Evolutionary conservation across 2,113 vertebrate species (phyloP).

Genomic region (Pyrgilauda ruficollis): DNA sequence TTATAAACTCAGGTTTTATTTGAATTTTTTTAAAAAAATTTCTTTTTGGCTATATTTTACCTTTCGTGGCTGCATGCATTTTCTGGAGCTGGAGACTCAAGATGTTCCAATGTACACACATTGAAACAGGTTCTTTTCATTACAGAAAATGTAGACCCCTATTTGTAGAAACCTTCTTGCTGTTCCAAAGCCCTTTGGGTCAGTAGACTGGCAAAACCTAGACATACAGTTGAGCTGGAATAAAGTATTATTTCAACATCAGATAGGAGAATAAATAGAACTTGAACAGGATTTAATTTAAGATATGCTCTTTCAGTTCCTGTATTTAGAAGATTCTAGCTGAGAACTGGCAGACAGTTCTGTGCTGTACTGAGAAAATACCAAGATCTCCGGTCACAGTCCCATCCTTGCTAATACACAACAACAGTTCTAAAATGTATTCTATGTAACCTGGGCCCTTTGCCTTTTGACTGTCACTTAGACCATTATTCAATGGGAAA

Average conservation of each 20-base stretch:
- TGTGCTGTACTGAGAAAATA: not conserved
- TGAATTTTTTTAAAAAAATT: not conserved
- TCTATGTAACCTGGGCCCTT: not conserved
- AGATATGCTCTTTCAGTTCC: not conserved
- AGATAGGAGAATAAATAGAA: not conserved
- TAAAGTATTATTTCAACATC: not conserved
- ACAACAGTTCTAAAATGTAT: not conserved
- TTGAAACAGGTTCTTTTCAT: not conserved
- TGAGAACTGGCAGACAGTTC: not conserved
- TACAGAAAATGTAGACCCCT: not conserved
- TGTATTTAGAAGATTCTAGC: not conserved
- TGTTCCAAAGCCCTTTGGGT: not conserved
- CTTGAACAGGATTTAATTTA: not conserved
- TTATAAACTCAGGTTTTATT: not conserved
- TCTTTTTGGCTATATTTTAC: not conserved
- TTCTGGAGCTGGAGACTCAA: not conserved
- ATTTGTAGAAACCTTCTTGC: not conserved
- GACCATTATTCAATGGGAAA: slow-evolving; percentile 24
- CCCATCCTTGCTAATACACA: not conserved
- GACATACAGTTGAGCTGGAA: not conserved
- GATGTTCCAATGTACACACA: not conserved
- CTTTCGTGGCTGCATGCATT: not conserved
- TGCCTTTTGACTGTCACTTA: not conserved
- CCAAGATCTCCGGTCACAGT: not conserved
- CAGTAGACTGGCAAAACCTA: not conserved